phyloP scores from a whole-genome alignment of 1,140 invertebrate genomes.

The Lithobius niger region DNA sequence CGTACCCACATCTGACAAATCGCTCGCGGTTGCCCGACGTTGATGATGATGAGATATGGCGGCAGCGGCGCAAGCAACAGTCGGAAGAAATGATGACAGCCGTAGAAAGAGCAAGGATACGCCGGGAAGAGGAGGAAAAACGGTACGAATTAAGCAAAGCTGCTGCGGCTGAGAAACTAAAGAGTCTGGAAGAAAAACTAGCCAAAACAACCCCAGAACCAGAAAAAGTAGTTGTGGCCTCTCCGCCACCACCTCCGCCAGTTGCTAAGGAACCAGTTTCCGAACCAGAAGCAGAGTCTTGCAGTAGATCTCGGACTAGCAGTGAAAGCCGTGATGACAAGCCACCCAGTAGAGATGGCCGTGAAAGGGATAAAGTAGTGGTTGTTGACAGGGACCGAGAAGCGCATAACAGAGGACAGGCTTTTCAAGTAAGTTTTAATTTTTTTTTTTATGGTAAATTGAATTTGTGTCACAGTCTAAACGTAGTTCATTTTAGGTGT shows the following conservation, averaged over 20 bases:
- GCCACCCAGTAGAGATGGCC: slow-evolving; percentile 7
- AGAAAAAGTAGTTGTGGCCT: slow-evolving; percentile 35
- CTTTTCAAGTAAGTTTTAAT: neutral
- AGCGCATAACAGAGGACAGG: slow-evolving; percentile 1
- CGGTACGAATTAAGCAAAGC: slow-evolving; percentile 44
- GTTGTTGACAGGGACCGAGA: slow-evolving; percentile 31
- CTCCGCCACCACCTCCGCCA: slow-evolving; percentile 22
- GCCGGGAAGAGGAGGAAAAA: slow-evolving; percentile 68
- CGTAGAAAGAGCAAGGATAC: slow-evolving; percentile 56
- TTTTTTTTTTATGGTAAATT: neutral
- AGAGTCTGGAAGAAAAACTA: slow-evolving; percentile 44
- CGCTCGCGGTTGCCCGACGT: slow-evolving; percentile 18
- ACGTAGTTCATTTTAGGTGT: no score
- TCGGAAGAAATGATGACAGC: slow-evolving; percentile 52
- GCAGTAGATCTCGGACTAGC: slow-evolving; percentile 43
- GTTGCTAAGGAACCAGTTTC: slow-evolving; percentile 1
- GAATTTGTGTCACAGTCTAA: no score
- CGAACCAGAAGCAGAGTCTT: slow-evolving; percentile 31
- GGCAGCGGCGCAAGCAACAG: slow-evolving; percentile 46
- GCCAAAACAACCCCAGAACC: slow-evolving; percentile 25
- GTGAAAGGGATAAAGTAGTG: slow-evolving; percentile 29
- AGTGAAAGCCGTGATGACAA: slow-evolving; percentile 40
- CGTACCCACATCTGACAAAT: slow-evolving; percentile 14
- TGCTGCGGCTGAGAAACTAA: slow-evolving; percentile 45
- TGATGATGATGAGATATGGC: slow-evolving; percentile 60